Evolutionary conservation across 1,140 invertebrate genomes (phyloP), one percentile per base, ranked within the genome.

Genomic region (Tribolium madens): DNA sequence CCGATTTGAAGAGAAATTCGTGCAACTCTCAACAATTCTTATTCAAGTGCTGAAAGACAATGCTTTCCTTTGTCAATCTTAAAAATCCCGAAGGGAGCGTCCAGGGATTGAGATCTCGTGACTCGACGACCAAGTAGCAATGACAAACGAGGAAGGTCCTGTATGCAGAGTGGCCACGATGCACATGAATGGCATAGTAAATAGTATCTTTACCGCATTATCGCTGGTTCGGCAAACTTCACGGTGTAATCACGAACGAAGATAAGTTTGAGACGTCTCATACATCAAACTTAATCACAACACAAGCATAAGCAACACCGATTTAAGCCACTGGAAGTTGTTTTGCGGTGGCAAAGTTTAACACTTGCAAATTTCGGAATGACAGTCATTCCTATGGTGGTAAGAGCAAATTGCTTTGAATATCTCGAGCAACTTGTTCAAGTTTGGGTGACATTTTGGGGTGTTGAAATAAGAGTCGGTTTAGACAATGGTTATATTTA

Each of bases 401-500:
- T 42, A 7, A 42, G 36, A 42, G 36, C n/a, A n/a, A 42, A 42
- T 42, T 42, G 36, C 36, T 42, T 36, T n/a, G 36, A 42, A 42
- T 42, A 42, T 10, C 36, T 36, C 36, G 36, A 31, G 9, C 36
- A 7, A 42, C 9, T 42, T 42, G 36, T 42, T 42, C 36, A 10
- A n/a, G 36, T 26, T 26, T 26, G 0, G 36, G 36, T 0, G 9
- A 9, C 36, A 0, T 42, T 42, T 2, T 4, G 18, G 52, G 21
- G 14, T 9, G 12, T 12, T 68, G 71, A 71, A 77, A 77, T 76
- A 74, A 81, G 79, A 78, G 74, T 76, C 60, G 31, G 60, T 79
- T 57, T 80, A 82, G 83, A 84, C 81, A 84, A 84, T 84, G 83
- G 83, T 84, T 84, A 84, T 84, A 84, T 85, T 84, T 78, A 83